These are phyloP conservation scores for Falco biarmicus DNA, from an alignment of 2,797 vertebrate species.

Conservation along the genomic window DNA sequence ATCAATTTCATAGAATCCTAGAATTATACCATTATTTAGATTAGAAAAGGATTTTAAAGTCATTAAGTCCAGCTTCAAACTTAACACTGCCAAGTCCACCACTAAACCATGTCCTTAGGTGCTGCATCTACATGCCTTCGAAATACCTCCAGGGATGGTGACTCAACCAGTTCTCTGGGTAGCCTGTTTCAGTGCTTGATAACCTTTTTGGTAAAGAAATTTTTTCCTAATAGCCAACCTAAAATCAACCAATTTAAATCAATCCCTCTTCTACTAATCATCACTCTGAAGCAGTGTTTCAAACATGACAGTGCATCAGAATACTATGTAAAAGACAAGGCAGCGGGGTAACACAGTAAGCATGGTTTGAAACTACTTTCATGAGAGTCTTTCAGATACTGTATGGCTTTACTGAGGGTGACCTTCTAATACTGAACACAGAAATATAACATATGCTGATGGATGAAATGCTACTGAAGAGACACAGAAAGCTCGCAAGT, in stretches of 20 bases:
- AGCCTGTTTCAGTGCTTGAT: too few relatives aligned
- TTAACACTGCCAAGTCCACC: not conserved
- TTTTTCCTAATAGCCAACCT: not conserved
- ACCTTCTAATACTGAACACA: not conserved
- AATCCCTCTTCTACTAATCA: not conserved
- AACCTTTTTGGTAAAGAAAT: too few relatives aligned
- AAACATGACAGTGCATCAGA: not conserved
- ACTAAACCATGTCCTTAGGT: not conserved
- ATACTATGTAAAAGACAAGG: not conserved
- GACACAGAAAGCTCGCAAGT: not conserved
- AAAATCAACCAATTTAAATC: not conserved
- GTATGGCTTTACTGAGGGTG: not conserved
- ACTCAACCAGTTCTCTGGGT: too few relatives aligned
- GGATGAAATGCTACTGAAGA: not conserved
- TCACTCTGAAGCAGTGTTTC: not conserved
- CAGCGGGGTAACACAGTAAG: not conserved
- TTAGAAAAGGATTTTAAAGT: not conserved
- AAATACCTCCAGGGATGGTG: too few relatives aligned
- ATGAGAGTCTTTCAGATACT: not conserved
- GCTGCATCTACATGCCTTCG: too few relatives aligned
- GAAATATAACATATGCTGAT: not conserved
- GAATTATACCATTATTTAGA: not conserved
- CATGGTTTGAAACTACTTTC: not conserved
- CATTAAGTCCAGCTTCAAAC: not conserved
- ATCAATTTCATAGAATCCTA: not conserved